phyloP scores from a whole-genome alignment of 1,140 invertebrate genomes.

The Maconellicoccus hirsutus region DNA sequence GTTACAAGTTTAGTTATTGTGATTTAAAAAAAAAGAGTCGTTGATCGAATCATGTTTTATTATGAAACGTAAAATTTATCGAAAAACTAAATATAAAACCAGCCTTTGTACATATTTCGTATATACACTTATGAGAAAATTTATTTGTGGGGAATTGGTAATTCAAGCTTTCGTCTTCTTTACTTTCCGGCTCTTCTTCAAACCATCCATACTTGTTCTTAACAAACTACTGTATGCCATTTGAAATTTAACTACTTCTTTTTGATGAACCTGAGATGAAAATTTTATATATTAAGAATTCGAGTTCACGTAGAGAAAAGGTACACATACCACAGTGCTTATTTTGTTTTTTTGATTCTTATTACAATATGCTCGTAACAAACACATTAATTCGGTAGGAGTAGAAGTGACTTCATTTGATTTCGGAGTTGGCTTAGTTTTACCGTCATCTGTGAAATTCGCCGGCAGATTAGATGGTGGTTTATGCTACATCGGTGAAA shows the following conservation, averaged over 20 bases:
- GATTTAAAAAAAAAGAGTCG: background rate
- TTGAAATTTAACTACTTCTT: constrained; percentile 75
- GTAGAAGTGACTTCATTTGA: constrained; percentile 40
- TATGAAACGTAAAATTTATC: background rate
- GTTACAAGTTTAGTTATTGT: background rate
- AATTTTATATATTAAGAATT: background rate
- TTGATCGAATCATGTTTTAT: background rate
- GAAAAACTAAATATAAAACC: too few relatives aligned
- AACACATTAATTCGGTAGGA: constrained; percentile 55
- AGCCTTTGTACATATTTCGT: background rate
- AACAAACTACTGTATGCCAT: constrained; percentile 68
- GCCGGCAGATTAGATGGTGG: constrained; percentile 24
- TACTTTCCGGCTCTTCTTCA: constrained; percentile 72
- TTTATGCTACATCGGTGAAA: constrained; percentile 25
- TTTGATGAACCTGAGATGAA: constrained; percentile 50
- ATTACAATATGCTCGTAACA: constrained; percentile 50
- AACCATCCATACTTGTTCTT: constrained; percentile 72
- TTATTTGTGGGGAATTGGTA: too few relatives aligned
- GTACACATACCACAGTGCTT: constrained; percentile 52
- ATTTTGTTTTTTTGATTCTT: constrained; percentile 56
- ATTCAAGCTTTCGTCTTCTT: constrained; percentile 36
- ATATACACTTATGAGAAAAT: background rate
- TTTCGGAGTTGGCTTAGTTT: constrained; percentile 52
- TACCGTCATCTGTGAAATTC: constrained; percentile 54
- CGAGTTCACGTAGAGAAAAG: constrained; percentile 6